Conservation (phyloP, 2,113 vertebrate genomes). For the Dipodomys stephensi region DNA sequence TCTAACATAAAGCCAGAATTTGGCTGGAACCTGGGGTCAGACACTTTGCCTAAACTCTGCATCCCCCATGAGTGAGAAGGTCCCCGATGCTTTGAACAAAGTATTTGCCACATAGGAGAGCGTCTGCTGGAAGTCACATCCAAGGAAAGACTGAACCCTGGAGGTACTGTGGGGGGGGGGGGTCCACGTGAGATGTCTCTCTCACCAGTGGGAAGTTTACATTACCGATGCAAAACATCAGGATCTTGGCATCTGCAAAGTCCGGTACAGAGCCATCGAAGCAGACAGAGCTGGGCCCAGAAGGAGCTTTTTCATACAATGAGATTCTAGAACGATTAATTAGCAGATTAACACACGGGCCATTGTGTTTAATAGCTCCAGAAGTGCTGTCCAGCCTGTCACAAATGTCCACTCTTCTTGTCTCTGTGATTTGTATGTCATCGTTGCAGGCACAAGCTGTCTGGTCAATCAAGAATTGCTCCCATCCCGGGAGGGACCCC, state of each 20-base stretch:
- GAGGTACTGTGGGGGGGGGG: no score
- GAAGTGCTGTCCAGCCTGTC: neutral
- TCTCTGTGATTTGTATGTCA: neutral
- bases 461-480: neutral
- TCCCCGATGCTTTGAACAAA: neutral
- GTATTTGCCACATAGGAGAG: neutral
- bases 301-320: neutral
- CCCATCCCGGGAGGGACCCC: neutral
- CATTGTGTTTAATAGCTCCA: neutral
- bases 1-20: slow-evolving; percentile 67
- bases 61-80: accelerated
- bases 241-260: no score
- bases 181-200: accelerated
- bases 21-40: slow-evolving; percentile 68
- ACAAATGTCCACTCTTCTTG: neutral
- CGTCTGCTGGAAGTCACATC: neutral
- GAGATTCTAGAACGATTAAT: neutral
- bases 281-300: neutral
- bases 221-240: accelerated
- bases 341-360: neutral
- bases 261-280: no score
- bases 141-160: neutral
- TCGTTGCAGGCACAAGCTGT: neutral
- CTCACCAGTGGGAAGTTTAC: neutral
- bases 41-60: slow-evolving; percentile 60